These are phyloP conservation scores for Nycteola revayana DNA, from an alignment of 2,888 invertebrate species.

Conservation along the genomic window DNA sequence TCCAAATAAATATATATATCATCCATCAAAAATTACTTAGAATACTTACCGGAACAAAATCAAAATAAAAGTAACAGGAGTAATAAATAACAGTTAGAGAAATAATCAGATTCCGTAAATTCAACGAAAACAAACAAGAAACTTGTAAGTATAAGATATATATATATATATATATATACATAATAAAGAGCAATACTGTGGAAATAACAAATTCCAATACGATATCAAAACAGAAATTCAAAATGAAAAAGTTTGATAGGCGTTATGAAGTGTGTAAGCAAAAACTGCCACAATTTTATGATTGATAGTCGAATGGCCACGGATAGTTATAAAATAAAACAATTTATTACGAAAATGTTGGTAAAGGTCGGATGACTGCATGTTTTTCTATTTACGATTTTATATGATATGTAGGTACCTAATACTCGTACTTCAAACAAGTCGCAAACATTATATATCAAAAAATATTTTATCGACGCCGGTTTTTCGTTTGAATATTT, in stretches of 20 bases:
- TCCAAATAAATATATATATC: no score
- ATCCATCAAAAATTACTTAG: no score
- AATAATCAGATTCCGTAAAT: no score
- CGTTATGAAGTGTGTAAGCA: slow-evolving; percentile 21
- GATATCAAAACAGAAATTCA: not conserved
- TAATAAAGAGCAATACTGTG: no score
- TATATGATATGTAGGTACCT: slow-evolving; percentile 21
- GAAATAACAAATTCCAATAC: no score
- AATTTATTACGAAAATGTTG: slow-evolving; percentile 40
- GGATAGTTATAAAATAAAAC: slow-evolving; percentile 44
- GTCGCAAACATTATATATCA: slow-evolving; percentile 13
- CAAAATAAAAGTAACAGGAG: no score
- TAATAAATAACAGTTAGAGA: no score
- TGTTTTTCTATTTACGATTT: slow-evolving; percentile 35
- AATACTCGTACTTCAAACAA: no score
- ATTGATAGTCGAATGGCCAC: slow-evolving; percentile 29
- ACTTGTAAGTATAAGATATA: no score
- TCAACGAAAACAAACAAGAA: no score
- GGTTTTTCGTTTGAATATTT: slow-evolving; percentile 5
- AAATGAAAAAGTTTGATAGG: slow-evolving; percentile 3
- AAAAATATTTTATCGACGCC: slow-evolving; percentile 6
- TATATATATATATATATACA: no score
- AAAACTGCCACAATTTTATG: slow-evolving; percentile 36
- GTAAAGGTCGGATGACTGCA: slow-evolving; percentile 30
- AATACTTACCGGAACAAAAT: no score